A percentile compares a stretch with the other conserved stretches of the same genome.
These are phyloP conservation scores for Lochmaea crataegi DNA, from an alignment of 2,888 invertebrate genomes.

Conservation along the genomic window DNA sequence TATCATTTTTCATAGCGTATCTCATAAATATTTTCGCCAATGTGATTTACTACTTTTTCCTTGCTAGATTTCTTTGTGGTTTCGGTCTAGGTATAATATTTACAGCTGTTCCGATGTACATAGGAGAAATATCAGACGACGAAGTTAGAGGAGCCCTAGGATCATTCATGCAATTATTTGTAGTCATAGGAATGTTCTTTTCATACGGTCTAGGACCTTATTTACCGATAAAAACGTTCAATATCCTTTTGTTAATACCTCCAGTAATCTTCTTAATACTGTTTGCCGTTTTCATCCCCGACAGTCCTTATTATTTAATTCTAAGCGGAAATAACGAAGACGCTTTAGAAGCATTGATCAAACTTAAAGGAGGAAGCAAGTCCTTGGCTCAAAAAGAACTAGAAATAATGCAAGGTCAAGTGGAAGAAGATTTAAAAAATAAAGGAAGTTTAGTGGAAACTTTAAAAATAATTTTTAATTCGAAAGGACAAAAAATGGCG, in stretches of 20 bases:
- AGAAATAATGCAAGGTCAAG: slow-evolving; percentile 69
- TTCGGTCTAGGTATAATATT: slow-evolving; percentile 77
- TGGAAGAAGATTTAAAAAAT: slow-evolving; percentile 64
- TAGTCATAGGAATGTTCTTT: slow-evolving; percentile 76
- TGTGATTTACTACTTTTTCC: slow-evolving; percentile 55
- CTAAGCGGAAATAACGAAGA: slow-evolving; percentile 69
- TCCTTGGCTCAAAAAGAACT: slow-evolving; percentile 75
- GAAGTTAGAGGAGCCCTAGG: slow-evolving; percentile 84
- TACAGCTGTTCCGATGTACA: slow-evolving; percentile 84
- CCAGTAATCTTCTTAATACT: slow-evolving; percentile 72
- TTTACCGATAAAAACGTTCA: slow-evolving; percentile 74
- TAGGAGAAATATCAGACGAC: slow-evolving; percentile 85
- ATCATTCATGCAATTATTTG: slow-evolving; percentile 82
- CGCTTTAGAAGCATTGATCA: slow-evolving; percentile 70
- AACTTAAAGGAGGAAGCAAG: slow-evolving; percentile 75
- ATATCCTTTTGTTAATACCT: slow-evolving; percentile 73
- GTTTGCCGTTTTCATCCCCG: slow-evolving; percentile 80
- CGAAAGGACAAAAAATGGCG: slow-evolving; percentile 79
- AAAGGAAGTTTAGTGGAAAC: slow-evolving; percentile 63
- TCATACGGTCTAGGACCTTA: slow-evolving; percentile 80
- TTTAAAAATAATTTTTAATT: slow-evolving; percentile 58
- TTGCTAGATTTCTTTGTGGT: slow-evolving; percentile 68
- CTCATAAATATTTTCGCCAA: slow-evolving; percentile 65
- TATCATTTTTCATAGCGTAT: slow-evolving; percentile 80
- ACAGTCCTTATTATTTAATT: slow-evolving; percentile 81